Evolutionary conservation across 2,113 vertebrate species (phyloP), one percentile per base, ranked within the genome.

Genomic region (Bubo bubo): DNA sequence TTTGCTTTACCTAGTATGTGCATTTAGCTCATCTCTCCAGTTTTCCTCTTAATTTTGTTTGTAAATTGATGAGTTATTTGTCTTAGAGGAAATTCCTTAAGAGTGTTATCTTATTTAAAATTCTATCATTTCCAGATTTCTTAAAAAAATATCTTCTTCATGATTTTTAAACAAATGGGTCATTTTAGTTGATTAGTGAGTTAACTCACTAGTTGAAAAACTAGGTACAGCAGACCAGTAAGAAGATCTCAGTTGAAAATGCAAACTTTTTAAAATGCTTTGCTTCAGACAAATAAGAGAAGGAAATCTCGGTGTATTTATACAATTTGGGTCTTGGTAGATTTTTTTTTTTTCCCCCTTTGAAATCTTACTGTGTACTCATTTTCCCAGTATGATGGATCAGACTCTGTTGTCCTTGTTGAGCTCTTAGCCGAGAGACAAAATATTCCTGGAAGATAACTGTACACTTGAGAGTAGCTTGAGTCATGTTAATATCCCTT

Each of bases 301-400:
- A 41, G 10, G 16, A 41, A 90, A 14, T 86, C 49, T 8, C 41
- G 24, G 24, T 13, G 12, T 43, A 58, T 67, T 71, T 50, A 23
- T 21, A 18, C 28, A 32, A 1, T 53, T 86, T n/a, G 50, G 32
- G 41, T n/a, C 13, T 59, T 21, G 22, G 24, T 62, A 53, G 13
- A 23, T n/a, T 14, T 5, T 22, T 60, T 27, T 49, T 62, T 35
- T 41, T 12, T 43, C 6, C 41, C 41, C 41, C 45, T 30, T 22
- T 55, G 43, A 79, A 91, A 63, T 75, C 47, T 52, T 43, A 15
- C 14, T 1, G 0, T 13, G 5, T 74, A 63, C 26, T 83, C 1
- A 0, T 63, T 88, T 67, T 67, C 26, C 59, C n/a, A 30, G 0
- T 71, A 12, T 12, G 1, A 3, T 52, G 68, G 43, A 27, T 58